Evolutionary conservation across 2,888 invertebrate species (phyloP).

Genomic region (Sepioteuthis lessoniana): DNA sequence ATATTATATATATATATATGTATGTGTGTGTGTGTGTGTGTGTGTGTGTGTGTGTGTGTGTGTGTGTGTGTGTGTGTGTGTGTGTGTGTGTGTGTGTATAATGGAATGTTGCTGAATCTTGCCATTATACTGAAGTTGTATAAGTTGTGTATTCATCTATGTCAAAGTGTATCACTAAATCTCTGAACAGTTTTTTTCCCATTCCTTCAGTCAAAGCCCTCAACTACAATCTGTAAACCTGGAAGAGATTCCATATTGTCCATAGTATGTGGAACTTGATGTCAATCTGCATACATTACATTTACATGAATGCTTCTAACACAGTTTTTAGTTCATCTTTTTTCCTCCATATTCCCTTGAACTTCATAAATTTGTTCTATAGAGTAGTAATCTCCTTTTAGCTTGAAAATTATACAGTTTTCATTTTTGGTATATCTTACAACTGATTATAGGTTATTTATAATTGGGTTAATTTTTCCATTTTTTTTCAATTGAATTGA

Average conservation of each 20-base stretch:
- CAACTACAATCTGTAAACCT: not conserved
- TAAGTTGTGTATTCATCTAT: not conserved
- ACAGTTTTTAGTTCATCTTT: not conserved
- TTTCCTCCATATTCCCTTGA: not conserved
- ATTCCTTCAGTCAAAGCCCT: not conserved
- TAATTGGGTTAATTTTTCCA: too few species aligned
- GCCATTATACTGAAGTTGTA: not conserved
- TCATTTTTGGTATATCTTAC: too few species aligned
- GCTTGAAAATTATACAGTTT: too few species aligned
- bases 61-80: not conserved
- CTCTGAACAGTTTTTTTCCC: not conserved
- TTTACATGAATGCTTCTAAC: not conserved
- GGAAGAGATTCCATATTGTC: not conserved
- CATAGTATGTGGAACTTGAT: not conserved
- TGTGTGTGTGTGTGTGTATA: not conserved
- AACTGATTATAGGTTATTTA: too few species aligned
- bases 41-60: not conserved
- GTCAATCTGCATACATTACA: not conserved
- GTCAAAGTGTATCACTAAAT: not conserved
- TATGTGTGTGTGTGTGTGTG: not conserved
- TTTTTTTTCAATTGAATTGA: too few species aligned
- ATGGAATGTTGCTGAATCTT: not conserved
- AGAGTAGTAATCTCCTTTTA: too few species aligned
- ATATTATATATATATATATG: constrained; percentile 1
- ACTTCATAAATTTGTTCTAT: not conserved